Conservation (phyloP, 1,140 invertebrate genomes). For the Phortica variegata region DNA sequence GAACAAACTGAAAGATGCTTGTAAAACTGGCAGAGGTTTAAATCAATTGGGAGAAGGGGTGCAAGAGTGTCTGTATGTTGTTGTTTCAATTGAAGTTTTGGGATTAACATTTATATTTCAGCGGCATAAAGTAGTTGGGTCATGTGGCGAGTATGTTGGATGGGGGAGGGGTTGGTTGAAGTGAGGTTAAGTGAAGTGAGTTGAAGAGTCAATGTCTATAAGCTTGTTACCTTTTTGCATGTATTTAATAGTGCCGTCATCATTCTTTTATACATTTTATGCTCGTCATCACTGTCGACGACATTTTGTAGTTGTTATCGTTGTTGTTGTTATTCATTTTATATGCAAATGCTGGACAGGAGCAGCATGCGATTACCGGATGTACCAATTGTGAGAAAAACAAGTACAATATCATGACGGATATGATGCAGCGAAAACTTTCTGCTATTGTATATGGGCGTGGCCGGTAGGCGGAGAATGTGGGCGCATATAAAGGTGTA, state of each 20-base stretch:
- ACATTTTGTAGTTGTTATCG: slow-evolving; percentile 10
- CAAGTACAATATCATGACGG: slow-evolving; percentile 23
- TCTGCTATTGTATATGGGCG: no score
- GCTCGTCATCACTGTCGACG: no score
- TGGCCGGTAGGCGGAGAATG: no score
- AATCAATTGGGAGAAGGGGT: not conserved
- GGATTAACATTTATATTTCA: slow-evolving; percentile 55
- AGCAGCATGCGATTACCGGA: slow-evolving; percentile 27
- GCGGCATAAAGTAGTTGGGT: slow-evolving; percentile 7
- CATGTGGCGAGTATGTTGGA: not conserved
- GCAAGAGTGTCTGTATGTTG: not conserved
- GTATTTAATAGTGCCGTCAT: slow-evolving; percentile 19
- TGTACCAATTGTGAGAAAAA: slow-evolving; percentile 44
- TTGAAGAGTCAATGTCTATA: no score
- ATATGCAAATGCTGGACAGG: slow-evolving; percentile 39
- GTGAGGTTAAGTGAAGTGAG: no score
- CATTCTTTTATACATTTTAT: not conserved
- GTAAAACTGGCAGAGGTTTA: slow-evolving; percentile 3
- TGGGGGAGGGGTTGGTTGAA: slow-evolving; percentile 5
- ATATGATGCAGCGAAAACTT: slow-evolving; percentile 8
- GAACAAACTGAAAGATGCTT: slow-evolving; percentile 9
- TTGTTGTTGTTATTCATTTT: slow-evolving; percentile 40
- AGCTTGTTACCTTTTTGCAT: slow-evolving; percentile 3
- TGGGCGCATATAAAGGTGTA: no score
- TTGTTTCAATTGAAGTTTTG: slow-evolving; percentile 47